These are phyloP conservation scores for Tyria jacobaeae DNA, from an alignment of 2,888 invertebrate genomes.

Conservation along the genomic window DNA sequence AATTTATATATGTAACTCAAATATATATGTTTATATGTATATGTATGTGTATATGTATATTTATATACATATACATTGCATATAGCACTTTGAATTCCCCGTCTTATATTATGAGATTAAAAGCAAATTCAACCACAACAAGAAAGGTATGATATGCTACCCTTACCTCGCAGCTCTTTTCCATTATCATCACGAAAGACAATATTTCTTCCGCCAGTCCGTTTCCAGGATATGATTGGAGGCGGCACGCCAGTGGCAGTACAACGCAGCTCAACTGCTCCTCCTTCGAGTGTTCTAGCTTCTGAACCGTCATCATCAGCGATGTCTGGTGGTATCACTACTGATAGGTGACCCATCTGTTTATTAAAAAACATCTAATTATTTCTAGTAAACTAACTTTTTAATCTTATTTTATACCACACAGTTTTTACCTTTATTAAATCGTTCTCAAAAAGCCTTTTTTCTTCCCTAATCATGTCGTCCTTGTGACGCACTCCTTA, in stretches of 20 bases:
- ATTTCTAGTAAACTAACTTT: neutral
- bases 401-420: no score
- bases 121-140: neutral
- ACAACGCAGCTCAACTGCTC: constrained; percentile 91
- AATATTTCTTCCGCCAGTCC: constrained; percentile 92
- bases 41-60: no score
- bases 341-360: constrained; percentile 94
- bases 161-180: constrained; percentile 89
- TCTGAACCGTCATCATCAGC: constrained; percentile 87
- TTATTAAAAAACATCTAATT: constrained; percentile 29
- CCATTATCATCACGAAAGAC: constrained; percentile 89
- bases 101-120: no score
- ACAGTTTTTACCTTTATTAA: no score
- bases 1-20: no score
- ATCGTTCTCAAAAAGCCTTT: no score
- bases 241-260: constrained; percentile 93
- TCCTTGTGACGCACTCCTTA: no score
- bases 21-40: no score
- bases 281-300: constrained; percentile 92
- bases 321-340: constrained; percentile 95
- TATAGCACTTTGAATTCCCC: no score
- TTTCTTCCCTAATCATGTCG: no score
- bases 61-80: no score
- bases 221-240: constrained; percentile 92
- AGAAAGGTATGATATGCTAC: neutral